Evolutionary conservation across 1,140 invertebrate species (phyloP).

Genomic region (Rhagoletis zephyria): DNA sequence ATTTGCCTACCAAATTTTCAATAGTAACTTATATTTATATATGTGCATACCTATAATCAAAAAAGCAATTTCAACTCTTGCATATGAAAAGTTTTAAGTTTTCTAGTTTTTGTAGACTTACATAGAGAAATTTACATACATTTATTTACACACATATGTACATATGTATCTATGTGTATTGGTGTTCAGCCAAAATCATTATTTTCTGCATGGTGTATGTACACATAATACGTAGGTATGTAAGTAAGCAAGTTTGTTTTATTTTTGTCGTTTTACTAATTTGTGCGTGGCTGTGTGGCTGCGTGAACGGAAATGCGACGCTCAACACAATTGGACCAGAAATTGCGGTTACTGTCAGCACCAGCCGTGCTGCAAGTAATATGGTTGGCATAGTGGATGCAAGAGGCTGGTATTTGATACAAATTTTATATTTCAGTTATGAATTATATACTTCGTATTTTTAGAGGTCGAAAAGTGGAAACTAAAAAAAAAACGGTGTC

Average conservation of each 20-base stretch:
- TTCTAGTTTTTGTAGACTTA: background rate
- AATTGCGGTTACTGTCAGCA: constrained; percentile 11
- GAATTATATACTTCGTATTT: too few relatives aligned
- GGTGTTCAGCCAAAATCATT: too few relatives aligned
- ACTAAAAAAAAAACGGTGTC: too few relatives aligned
- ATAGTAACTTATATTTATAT: background rate
- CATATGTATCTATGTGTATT: background rate
- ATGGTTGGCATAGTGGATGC: background rate
- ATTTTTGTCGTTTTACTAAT: constrained; percentile 38
- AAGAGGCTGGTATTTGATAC: too few relatives aligned
- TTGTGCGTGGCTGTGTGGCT: background rate
- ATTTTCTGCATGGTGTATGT: background rate
- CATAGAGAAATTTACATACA: too few relatives aligned
- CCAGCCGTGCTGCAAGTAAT: background rate
- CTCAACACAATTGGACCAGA: constrained; percentile 11
- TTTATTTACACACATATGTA: too few relatives aligned
- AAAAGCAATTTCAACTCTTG: background rate
- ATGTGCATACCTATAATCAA: background rate
- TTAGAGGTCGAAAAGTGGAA: too few relatives aligned
- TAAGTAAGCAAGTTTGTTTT: background rate
- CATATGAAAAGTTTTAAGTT: constrained; percentile 7
- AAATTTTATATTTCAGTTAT: too few relatives aligned
- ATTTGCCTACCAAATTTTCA: constrained; percentile 42
- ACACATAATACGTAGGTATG: background rate
- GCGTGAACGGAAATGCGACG: constrained; percentile 19